Percentiles rank a stretch among this genome's conserved stretches.
These are phyloP conservation scores for Ploceus nigricollis DNA, from an alignment of 2,113 vertebrate species.

Conservation along the genomic window DNA sequence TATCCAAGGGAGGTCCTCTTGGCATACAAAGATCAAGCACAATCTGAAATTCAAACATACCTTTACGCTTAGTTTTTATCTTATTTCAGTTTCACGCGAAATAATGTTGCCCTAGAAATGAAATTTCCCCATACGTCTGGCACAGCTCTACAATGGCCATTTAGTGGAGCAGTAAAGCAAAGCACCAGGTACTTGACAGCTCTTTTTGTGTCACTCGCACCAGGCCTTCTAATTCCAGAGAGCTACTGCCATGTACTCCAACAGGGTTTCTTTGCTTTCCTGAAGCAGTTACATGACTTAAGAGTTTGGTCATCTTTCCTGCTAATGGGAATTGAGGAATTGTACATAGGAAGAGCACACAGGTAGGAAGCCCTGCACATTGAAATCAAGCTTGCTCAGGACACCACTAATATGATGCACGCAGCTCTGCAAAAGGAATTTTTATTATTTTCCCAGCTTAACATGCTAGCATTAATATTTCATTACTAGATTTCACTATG, in stretches of 20 bases:
- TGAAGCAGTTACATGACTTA: conserved; percentile 40
- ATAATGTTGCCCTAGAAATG: conserved; percentile 64
- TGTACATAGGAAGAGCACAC: not conserved
- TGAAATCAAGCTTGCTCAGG: conserved; percentile 1
- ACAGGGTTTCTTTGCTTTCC: conserved; percentile 42
- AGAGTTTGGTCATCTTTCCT: conserved; percentile 29
- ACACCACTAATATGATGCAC: not conserved
- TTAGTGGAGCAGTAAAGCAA: conserved; percentile 40
- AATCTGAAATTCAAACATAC: conserved; percentile 52
- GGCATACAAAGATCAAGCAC: conserved; percentile 52
- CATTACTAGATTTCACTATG: conserved; percentile 62
- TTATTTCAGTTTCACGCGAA: conserved; percentile 47
- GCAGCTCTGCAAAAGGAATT: conserved; percentile 48
- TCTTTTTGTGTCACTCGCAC: conserved; percentile 47
- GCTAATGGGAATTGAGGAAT: not conserved
- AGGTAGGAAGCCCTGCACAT: not conserved
- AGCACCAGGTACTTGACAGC: conserved; percentile 48
- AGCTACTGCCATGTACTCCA: conserved; percentile 32
- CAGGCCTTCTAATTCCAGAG: conserved; percentile 37
- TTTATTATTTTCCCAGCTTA: conserved; percentile 54
- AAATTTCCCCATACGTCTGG: conserved; percentile 10
- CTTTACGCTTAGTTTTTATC: conserved; percentile 40
- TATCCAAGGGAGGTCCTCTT: conserved; percentile 52
- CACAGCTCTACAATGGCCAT: conserved; percentile 37
- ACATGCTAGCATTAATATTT: conserved; percentile 66